Percentiles rank a stretch among this genome's conserved stretches.
phyloP scores from a whole-genome alignment of 2,888 invertebrate species.

The Ophion ventricosus region DNA sequence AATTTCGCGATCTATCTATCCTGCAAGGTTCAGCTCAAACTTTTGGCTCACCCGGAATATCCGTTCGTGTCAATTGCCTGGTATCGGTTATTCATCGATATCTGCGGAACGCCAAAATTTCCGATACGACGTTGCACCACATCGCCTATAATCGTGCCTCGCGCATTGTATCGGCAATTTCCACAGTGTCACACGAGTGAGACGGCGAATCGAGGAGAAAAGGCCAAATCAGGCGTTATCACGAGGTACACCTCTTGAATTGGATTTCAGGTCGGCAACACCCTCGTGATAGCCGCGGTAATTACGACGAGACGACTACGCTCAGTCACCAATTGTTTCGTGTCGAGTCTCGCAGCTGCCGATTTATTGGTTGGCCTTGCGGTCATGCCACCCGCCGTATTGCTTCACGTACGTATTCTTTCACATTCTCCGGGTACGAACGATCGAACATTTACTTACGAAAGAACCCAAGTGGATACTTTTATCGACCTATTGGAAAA shows the following conservation, averaged over 20 bases:
- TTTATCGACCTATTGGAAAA: not conserved
- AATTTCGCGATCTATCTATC: too few species aligned
- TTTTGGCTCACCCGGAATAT: too few species aligned
- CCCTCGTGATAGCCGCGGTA: slow-evolving; percentile 94
- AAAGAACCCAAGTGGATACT: not conserved
- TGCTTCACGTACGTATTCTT: slow-evolving; percentile 75
- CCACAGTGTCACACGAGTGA: not conserved
- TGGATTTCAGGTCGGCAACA: slow-evolving; percentile 89
- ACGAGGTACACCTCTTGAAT: slow-evolving; percentile 35
- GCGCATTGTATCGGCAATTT: slow-evolving; percentile 11
- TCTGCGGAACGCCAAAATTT: slow-evolving; percentile 6
- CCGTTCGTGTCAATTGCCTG: not conserved
- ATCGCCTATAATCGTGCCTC: slow-evolving; percentile 34
- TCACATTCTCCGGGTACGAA: not conserved
- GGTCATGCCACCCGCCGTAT: slow-evolving; percentile 97
- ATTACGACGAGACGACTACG: slow-evolving; percentile 93
- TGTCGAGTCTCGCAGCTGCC: slow-evolving; percentile 96
- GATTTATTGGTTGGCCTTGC: slow-evolving; percentile 96
- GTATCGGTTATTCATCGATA: slow-evolving; percentile 37
- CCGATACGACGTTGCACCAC: slow-evolving; percentile 2
- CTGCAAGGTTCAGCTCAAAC: too few species aligned
- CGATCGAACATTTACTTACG: not conserved
- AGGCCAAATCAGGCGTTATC: slow-evolving; percentile 35
- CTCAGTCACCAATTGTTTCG: slow-evolving; percentile 97
- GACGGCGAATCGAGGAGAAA: not conserved